Evolutionary conservation across 2,797 vertebrate genomes (phyloP), one percentile per base, ranked within the genome.

Genomic region (Acanthurus leucopareius): DNA sequence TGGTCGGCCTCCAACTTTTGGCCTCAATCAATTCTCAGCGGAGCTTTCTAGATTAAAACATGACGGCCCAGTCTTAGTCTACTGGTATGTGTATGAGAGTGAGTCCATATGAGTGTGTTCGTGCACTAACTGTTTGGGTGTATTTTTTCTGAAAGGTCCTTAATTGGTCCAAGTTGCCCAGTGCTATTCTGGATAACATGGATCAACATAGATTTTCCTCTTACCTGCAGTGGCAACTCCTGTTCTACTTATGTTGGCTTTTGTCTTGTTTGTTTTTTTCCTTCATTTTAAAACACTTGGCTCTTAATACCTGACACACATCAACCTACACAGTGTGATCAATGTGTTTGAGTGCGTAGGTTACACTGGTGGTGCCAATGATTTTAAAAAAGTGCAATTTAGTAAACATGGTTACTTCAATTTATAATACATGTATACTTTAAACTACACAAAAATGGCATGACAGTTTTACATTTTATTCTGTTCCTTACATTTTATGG

Each of bases 211-310:
- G 59, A 73, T 63, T 65, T 73, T 49, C 45, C 57, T 13, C 5
- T 60, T 35, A 65, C 59, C 28, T 77, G 28, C 0, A 1, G 4
- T 48, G 75, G 71, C 22, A 78, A 67, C 25, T 58, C 35, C 49
- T 60, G 8, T 40, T 63, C 28, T 32, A 4, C 28, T 32, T 32
- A 32, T 9, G 17, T 9, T 59, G 10, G 2, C 25, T 60, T 40
- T 22, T 44, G 35, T 52, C 54, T 40, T 19, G 22, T 44, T 52
- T 8, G 19, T 2, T 16, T 69, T 22, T 52, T 38, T 52, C 44
- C 22, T 7, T 51, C 19, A 35, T 13, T 47, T 67, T 59, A 15
- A 15, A 76, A n/a, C n/a, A 47, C 28, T 47, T 28, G 16, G 28
- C 20, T 8, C 2, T 53, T 51, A n/a, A 44, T 48, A n/a, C 6